Conservation (phyloP, 2,888 invertebrate genomes). For the Leucania comma region DNA sequence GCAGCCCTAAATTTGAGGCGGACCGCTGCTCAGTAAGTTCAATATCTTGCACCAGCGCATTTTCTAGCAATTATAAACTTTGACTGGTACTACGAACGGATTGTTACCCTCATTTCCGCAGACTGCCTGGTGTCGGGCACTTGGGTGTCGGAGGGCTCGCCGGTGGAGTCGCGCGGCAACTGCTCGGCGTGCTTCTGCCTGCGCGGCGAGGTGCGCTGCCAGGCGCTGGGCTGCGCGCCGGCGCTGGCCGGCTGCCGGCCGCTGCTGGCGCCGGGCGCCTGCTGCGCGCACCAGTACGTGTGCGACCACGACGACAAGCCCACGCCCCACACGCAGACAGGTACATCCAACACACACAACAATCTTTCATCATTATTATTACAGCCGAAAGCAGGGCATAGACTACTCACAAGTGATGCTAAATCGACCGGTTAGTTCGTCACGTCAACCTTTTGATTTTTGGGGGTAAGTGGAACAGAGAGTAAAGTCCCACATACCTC, state of each 20-base stretch:
- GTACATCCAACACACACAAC: not conserved
- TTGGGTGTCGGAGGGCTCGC: constrained; percentile 79
- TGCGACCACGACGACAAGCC: constrained; percentile 88
- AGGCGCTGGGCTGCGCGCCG: constrained; percentile 94
- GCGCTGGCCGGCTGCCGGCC: constrained; percentile 94
- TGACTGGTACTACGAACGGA: not conserved
- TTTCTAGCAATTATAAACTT: not conserved
- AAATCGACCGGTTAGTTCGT: not conserved
- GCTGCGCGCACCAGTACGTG: constrained; percentile 96
- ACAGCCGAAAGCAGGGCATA: not conserved
- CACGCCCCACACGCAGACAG: not conserved
- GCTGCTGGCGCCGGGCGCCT: constrained; percentile 94
- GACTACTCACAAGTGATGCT: not conserved
- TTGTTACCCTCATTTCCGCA: constrained; percentile 64
- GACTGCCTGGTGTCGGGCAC: constrained; percentile 92
- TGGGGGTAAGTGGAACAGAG: too few relatives aligned
- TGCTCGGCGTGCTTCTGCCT: constrained; percentile 96
- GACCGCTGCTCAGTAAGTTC: too few relatives aligned
- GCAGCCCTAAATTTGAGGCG: not conserved
- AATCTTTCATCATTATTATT: not conserved
- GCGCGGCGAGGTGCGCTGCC: constrained; percentile 93
- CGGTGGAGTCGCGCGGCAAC: constrained; percentile 87
- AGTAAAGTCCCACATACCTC: too few relatives aligned
- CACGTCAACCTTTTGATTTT: not conserved
- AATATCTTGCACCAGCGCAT: not conserved